Base-by-base conservation (phyloP, 92 coral and sea anemone genomes). In the Porites cylindrica region DNA sequence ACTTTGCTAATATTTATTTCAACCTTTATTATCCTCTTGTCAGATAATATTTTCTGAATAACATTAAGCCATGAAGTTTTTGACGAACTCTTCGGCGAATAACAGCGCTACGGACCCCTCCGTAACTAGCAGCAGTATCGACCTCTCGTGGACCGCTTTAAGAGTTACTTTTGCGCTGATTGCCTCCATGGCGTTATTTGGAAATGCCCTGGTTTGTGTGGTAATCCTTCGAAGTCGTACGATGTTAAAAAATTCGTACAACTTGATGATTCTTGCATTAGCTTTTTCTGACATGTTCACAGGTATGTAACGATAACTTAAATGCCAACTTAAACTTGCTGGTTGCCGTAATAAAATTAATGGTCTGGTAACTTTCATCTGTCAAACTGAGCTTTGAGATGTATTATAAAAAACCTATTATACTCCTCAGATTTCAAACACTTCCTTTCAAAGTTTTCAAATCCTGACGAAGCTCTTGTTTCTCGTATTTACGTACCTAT, bases 261-360 rank as follows among this genome's bases (percentile, higher is more conserved):
- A 83, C 19, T 72, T 88, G 87, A 84, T 91, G 65, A 91, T 91
- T 24, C 81, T 91, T 10, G 16, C 72, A 9, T 79, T 91, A 78
- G 90, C 94, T 26, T 69, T 91, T n/a, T 69, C 90, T 6, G 94
- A 91, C 58, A 72, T 85, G 92, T 59, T 77, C 8, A 88, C 94
- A n/a, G 94, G 94, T 87, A 72, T 7, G 81, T 65, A 16, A 23
- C 5, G 3, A 2, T 63, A 4, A 66, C n/a, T 3, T 19, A 20
- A 4, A 13, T 19, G 8, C 8, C 3, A 66, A 12, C 20, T 20
- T 8, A 21, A 19, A 66, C 70, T 19, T 66, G 53, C 53, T 6
- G 19, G 13, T 4, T 52, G 5, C 17, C n/a, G 18, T 9, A 76
- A 23, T 0, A 21, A 76, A 54, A 13, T 53, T 76, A 52, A n/a